These are phyloP conservation scores for Daubentonia madagascariensis DNA, from an alignment of 2,113 vertebrate genomes.

Conservation along the genomic window DNA sequence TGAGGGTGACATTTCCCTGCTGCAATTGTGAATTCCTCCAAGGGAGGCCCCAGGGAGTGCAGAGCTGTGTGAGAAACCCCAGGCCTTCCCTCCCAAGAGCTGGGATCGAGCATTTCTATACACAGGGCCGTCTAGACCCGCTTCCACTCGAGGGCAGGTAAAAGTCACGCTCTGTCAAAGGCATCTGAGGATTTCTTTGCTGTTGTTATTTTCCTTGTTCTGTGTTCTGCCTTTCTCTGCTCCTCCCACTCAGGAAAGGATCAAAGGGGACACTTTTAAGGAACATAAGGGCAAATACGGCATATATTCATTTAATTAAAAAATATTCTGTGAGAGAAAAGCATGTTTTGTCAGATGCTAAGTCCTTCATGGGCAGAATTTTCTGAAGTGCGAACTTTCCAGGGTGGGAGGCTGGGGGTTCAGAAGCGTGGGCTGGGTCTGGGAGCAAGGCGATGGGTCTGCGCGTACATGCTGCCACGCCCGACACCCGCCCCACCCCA, in stretches of 20 bases:
- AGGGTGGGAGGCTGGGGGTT: neutral
- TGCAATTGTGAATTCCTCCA: neutral
- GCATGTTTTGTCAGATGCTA: neutral
- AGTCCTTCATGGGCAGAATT: neutral
- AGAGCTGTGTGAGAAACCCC: neutral
- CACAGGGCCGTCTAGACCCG: neutral
- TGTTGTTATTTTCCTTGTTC: neutral
- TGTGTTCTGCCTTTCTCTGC: neutral
- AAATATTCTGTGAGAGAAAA: neutral
- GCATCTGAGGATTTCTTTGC: neutral
- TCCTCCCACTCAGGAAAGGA: neutral
- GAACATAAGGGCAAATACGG: neutral
- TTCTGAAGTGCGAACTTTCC: neutral
- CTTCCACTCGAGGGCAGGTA: neutral
- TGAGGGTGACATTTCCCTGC: neutral
- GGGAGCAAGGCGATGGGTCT: no score
- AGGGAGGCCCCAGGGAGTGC: neutral
- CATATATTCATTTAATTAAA: neutral
- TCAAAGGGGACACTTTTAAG: neutral
- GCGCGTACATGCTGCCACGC: fast-evolving
- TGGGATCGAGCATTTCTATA: neutral
- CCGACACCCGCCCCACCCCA: neutral
- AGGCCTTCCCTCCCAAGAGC: neutral
- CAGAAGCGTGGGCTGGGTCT: neutral
- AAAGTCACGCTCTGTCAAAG: neutral